Conservation (phyloP, 2,888 invertebrate genomes). For the Dasypogon diadema region DNA sequence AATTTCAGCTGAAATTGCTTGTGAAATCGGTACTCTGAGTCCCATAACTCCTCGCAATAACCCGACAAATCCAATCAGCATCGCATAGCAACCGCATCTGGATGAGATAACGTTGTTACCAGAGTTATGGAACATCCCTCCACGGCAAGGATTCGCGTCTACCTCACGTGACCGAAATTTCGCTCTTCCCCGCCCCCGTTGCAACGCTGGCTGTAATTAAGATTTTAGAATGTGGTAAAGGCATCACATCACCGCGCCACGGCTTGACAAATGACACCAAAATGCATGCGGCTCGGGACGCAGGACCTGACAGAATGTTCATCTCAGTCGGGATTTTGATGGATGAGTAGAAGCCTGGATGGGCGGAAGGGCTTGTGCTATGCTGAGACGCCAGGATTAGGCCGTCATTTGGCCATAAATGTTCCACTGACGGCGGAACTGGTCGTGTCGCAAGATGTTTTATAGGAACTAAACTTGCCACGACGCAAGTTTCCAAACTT, state of each 20-base stretch:
- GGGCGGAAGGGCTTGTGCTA: neutral
- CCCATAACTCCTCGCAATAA: neutral
- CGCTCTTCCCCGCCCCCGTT: neutral
- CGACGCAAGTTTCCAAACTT: neutral
- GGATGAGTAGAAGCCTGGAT: slow-evolving; percentile 19
- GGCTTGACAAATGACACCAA: neutral
- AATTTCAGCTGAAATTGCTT: neutral
- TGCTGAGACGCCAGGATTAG: neutral
- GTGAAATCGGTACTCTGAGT: neutral
- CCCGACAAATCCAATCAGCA: neutral
- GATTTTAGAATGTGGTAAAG: neutral
- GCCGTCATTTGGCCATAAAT: neutral
- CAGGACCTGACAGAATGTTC: slow-evolving; percentile 17
- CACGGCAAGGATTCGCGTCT: neutral
- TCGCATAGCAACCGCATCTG: neutral
- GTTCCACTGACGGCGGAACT: neutral
- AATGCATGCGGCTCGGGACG: neutral
- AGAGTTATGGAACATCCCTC: neutral
- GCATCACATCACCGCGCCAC: neutral
- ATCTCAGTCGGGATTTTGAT: slow-evolving; percentile 42
- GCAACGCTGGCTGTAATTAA: neutral
- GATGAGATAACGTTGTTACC: neutral
- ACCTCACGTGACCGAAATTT: neutral
- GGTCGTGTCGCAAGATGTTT: neutral
- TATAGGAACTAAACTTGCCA: neutral